Base-by-base conservation (phyloP, 2,113 vertebrate species). In the Willisornis vidua region DNA sequence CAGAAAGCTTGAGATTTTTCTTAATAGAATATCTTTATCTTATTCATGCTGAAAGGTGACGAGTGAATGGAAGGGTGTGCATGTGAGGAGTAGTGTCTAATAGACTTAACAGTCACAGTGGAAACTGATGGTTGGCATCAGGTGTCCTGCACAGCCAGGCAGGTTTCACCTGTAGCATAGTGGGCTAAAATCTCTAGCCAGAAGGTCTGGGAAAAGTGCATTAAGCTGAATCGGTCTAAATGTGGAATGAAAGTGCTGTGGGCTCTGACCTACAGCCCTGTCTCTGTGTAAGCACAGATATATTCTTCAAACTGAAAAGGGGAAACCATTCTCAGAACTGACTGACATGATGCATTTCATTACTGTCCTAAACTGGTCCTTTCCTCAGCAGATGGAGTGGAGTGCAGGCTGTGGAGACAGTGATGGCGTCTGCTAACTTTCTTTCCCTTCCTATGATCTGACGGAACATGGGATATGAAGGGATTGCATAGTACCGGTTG, bases 121-220 rank as follows among this genome's bases (percentile, higher is more conserved):
- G 23, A 29, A 92, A 19, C 33, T 79, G 33, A 13, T 63, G 55
- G 35, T 19, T 0, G 0, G 19, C 75, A 25, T 78, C n/a, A 19
- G 11, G 25, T 67, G 61, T 87, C 66, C 6, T 25, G 73, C 23
- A 11, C 14, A 48, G 52, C n/a, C 48, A 51, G 35, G 23, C 26
- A 33, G 43, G 51, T 58, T 51, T 82, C 0, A 0, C 52, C 52
- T 17, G 0, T 16, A 63, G 57, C 12, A 6, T 17, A 29, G 45
- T 17, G 62, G 24, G 35, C 16, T 48, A 10, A 19, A 11, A 15
- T 61, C 62, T 66, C 20, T 10, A 33, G 43, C 19, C 29, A 79
- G 51, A 37, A 89, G 11, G 24, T 92, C 78, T 82, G 66, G 71
- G 71, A 76, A 68, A 90, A 87, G 24, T 72, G 58, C 7, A 9